Percentiles rank a stretch among this genome's conserved stretches.
These are phyloP conservation scores for Macaria notata DNA, from an alignment of 2,888 invertebrate species.

Conservation along the genomic window DNA sequence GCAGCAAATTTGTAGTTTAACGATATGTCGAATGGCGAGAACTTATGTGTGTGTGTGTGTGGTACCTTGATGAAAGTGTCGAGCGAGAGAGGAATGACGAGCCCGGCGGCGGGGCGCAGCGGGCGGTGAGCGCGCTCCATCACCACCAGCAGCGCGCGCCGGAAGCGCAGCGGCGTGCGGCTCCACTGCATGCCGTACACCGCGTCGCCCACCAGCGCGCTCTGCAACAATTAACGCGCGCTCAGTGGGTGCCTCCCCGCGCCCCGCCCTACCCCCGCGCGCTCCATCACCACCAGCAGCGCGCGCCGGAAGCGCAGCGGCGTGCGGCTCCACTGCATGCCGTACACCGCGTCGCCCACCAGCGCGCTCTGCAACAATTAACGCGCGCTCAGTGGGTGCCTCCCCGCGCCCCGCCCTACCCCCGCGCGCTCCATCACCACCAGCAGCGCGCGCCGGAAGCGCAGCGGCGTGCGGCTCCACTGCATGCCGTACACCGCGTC, in stretches of 20 bases:
- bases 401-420: too few relatives aligned
- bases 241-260: too few relatives aligned
- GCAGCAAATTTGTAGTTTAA: too few relatives aligned
- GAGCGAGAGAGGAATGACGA: constrained; percentile 74
- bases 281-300: constrained; percentile 69
- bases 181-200: constrained; percentile 65
- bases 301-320: constrained; percentile 46
- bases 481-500: constrained; percentile 63
- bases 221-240: too few relatives aligned
- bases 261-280: too few relatives aligned
- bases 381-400: too few relatives aligned
- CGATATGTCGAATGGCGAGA: too few relatives aligned
- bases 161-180: constrained; percentile 42
- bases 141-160: constrained; percentile 62
- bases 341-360: constrained; percentile 65
- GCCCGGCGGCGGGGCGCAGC: constrained; percentile 71
- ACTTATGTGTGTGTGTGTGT: background rate
- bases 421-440: constrained; percentile 73
- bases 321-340: constrained; percentile 56
- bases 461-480: constrained; percentile 50
- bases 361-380: constrained; percentile 70
- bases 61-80: constrained; percentile 73
- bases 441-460: constrained; percentile 57
- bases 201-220: constrained; percentile 60
- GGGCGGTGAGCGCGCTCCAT: constrained; percentile 73